These are phyloP conservation scores for Alectoris magna DNA, from an alignment of 2,797 vertebrate genomes.

Conservation along the genomic window DNA sequence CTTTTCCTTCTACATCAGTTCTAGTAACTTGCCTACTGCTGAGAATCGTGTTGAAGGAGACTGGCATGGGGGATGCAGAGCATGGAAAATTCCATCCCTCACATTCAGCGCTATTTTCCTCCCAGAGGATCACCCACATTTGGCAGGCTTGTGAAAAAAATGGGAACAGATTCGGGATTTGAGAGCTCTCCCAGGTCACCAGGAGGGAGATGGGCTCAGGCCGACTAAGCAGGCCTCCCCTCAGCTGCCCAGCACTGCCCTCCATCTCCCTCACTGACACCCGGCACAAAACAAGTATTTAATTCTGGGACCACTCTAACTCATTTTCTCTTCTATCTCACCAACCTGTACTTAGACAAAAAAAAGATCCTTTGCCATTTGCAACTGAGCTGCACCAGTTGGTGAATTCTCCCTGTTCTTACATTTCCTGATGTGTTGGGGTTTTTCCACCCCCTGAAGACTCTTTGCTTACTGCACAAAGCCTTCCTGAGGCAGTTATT, in stretches of 20 bases:
- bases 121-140: background rate
- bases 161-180: background rate
- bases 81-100: background rate
- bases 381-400: constrained; percentile 10
- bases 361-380: constrained; percentile 32
- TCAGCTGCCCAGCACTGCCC: background rate
- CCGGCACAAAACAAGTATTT: background rate
- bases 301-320: background rate
- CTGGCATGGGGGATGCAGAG: background rate
- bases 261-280: background rate
- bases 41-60: background rate
- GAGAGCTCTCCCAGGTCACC: background rate
- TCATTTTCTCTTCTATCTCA: background rate
- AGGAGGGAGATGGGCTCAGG: background rate
- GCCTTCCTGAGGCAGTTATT: background rate
- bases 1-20: background rate
- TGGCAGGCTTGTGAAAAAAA: background rate
- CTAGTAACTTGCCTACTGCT: background rate
- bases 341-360: background rate
- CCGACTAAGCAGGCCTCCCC: accelerated
- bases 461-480: background rate
- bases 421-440: background rate
- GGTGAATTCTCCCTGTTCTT: background rate
- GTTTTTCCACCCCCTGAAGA: constrained; percentile 22
- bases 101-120: background rate